A percentile compares a stretch with the other conserved stretches of the same genome.
These are phyloP conservation scores for Paracentrotus lividus DNA, from an alignment of 53 echinoderm and acorn worm species.

Conservation along the genomic window DNA sequence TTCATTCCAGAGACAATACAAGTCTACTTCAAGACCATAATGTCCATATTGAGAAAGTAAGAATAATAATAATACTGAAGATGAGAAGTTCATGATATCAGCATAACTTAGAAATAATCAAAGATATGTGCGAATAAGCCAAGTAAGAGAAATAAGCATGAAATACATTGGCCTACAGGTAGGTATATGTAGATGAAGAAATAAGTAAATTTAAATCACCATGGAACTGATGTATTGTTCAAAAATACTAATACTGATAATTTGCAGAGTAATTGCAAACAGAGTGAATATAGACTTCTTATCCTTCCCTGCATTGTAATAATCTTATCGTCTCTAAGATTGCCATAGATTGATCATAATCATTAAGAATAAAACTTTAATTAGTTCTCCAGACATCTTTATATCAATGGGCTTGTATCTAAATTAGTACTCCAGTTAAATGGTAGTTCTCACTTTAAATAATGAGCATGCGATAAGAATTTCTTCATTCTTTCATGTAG, in stretches of 20 bases:
- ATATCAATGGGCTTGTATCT: no score
- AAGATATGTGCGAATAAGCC: not conserved
- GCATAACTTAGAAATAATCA: not conserved
- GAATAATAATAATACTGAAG: constrained; percentile 20
- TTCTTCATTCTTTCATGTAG: no score
- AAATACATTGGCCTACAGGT: not conserved
- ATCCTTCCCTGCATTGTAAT: not conserved
- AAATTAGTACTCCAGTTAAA: no score
- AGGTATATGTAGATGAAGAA: not conserved
- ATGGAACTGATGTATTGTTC: constrained; percentile 21
- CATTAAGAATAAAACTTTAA: no score
- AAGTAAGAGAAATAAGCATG: not conserved
- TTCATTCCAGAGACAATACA: no score
- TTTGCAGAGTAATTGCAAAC: constrained; percentile 6
- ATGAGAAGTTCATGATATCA: not conserved
- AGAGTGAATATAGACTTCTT: not conserved
- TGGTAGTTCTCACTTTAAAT: no score
- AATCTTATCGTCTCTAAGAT: not conserved
- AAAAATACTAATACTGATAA: constrained; percentile 31
- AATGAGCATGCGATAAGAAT: no score
- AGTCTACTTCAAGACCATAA: not conserved
- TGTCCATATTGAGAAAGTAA: not conserved
- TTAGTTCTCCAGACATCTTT: no score
- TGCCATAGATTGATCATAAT: not conserved
- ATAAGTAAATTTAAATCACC: not conserved